These are phyloP conservation scores for Hephaestus fuliginosus DNA, from an alignment of 2,797 vertebrate genomes.

Conservation along the genomic window DNA sequence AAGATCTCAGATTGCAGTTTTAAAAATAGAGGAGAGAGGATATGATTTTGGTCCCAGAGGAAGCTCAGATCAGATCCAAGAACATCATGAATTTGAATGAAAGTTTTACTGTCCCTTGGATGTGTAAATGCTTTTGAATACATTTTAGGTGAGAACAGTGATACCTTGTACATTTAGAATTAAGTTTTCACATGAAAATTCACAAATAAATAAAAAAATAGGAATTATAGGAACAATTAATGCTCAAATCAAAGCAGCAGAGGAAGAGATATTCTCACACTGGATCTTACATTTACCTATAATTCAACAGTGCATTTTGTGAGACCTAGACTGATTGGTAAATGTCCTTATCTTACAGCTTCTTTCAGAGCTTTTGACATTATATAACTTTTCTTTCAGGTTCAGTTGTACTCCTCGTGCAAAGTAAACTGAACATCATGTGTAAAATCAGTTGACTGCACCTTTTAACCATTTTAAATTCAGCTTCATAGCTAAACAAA, in stretches of 20 bases:
- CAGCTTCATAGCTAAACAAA: not conserved
- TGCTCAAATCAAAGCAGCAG: not conserved
- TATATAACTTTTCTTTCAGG: too few species aligned
- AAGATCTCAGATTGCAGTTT: not conserved
- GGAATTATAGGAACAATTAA: not conserved
- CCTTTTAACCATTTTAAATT: not conserved
- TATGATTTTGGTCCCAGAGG: not conserved
- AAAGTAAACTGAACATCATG: too few species aligned
- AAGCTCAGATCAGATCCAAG: not conserved
- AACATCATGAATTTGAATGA: not conserved
- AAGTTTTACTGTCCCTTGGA: not conserved
- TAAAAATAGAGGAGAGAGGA: not conserved
- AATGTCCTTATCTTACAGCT: not conserved
- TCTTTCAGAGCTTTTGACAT: too few species aligned
- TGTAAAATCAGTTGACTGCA: too few species aligned
- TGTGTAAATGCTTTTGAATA: not conserved
- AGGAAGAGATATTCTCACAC: not conserved
- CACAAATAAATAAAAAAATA: not conserved
- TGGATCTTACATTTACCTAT: conserved; percentile 15
- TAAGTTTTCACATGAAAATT: not conserved
- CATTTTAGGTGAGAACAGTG: not conserved
- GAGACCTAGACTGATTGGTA: not conserved
- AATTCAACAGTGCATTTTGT: not conserved
- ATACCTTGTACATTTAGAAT: not conserved
- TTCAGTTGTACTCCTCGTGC: too few species aligned